These are phyloP conservation scores for Poeciliopsis paucimaculata DNA, from an alignment of 2,797 vertebrate species.

Conservation along the genomic window DNA sequence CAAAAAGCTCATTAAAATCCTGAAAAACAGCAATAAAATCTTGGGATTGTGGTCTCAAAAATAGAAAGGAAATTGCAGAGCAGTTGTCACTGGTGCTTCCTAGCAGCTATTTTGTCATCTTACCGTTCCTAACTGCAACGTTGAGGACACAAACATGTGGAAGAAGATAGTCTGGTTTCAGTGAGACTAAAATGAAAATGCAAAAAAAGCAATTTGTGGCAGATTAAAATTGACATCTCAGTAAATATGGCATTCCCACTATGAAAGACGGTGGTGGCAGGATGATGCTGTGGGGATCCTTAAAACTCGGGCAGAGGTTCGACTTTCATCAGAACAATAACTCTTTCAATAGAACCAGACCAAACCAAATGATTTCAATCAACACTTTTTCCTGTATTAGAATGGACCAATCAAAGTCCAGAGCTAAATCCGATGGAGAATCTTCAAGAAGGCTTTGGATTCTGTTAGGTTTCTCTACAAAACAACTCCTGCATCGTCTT, in stretches of 20 bases:
- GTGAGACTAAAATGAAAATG: not conserved
- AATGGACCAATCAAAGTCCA: not conserved
- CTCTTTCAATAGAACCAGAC: not conserved
- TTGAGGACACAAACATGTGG: not conserved
- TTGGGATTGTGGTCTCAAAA: not conserved
- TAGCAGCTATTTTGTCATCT: not conserved
- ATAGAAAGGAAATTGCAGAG: not conserved
- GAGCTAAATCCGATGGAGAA: no score
- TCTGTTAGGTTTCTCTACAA: not conserved
- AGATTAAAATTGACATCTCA: not conserved
- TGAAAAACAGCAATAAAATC: not conserved
- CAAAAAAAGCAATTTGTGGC: not conserved
- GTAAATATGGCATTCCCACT: not conserved
- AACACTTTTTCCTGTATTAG: not conserved
- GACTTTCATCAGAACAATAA: not conserved
- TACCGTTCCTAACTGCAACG: not conserved
- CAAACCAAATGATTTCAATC: not conserved
- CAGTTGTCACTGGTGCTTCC: not conserved
- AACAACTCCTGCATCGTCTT: not conserved
- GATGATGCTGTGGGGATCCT: not conserved
- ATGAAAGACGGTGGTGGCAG: not conserved
- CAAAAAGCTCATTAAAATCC: not conserved
- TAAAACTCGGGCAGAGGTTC: not conserved
- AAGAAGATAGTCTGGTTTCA: not conserved
- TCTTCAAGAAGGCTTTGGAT: not conserved